Evolutionary conservation across 2,113 vertebrate genomes (phyloP).

Genomic region (Passer domesticus): DNA sequence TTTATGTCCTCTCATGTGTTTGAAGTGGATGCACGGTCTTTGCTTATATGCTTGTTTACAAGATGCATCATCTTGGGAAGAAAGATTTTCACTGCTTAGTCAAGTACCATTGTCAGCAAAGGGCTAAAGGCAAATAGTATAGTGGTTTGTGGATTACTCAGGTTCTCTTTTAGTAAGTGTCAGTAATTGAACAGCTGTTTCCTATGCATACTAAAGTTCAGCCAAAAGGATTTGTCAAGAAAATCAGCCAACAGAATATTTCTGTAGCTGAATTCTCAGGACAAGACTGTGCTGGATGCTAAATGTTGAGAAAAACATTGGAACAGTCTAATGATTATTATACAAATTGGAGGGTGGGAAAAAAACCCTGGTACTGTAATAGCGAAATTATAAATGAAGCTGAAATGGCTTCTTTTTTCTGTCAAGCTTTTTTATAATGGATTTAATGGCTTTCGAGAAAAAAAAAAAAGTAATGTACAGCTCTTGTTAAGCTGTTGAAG

Average conservation of each 20-base stretch:
- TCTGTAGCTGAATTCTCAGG: neutral
- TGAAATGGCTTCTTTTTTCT: neutral
- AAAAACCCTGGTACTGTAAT: neutral
- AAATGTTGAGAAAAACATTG: neutral
- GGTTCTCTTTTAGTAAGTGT: neutral
- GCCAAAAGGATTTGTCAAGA: slow-evolving; percentile 5
- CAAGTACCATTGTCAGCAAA: neutral
- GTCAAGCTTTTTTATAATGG: neutral
- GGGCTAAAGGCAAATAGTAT: neutral
- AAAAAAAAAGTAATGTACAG: neutral
- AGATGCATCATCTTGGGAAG: neutral
- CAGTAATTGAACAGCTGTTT: slow-evolving; percentile 16
- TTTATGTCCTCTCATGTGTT: neutral
- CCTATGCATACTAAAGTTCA: neutral
- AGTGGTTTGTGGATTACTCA: neutral
- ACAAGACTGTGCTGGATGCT: neutral
- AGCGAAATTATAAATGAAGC: neutral
- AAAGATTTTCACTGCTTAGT: neutral
- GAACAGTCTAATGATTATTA: neutral
- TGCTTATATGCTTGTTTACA: neutral
- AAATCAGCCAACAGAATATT: neutral
- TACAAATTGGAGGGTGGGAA: neutral
- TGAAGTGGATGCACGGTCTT: neutral
- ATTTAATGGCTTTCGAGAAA: neutral
- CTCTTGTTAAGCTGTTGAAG: neutral